These are phyloP conservation scores for Stichopus chloronotus DNA, from an alignment of 35 echinoderm and acorn worm species.

Conservation along the genomic window DNA sequence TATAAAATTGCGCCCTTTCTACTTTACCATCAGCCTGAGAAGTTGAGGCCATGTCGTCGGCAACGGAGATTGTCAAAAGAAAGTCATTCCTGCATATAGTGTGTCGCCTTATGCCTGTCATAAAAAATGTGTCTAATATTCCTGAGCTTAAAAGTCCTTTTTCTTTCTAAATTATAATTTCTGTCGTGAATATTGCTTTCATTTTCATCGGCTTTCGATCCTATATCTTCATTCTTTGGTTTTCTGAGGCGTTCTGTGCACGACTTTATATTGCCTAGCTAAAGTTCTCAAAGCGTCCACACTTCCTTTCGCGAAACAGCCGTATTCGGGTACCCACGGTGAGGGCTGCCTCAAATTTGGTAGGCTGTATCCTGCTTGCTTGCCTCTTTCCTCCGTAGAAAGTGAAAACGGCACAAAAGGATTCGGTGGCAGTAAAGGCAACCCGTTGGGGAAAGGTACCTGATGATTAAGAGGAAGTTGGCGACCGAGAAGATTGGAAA, in stretches of 20 bases:
- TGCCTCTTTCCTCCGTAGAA: background rate
- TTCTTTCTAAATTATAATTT: no score
- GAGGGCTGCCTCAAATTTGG: background rate
- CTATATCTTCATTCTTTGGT: background rate
- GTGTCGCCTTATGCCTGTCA: no score
- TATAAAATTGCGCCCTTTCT: no score
- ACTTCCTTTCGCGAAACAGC: background rate
- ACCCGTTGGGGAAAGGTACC: background rate
- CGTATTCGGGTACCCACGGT: background rate
- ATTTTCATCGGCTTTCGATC: no score
- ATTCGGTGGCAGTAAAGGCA: background rate
- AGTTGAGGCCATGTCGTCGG: no score
- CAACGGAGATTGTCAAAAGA: no score
- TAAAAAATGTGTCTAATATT: no score
- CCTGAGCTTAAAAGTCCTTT: no score
- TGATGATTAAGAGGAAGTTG: constrained; percentile 12
- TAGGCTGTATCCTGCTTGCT: background rate
- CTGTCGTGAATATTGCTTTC: no score
- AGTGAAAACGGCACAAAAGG: constrained; percentile 21
- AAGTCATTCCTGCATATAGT: no score
- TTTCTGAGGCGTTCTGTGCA: background rate
- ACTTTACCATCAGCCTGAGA: no score
- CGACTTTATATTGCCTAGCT: constrained; percentile 14
- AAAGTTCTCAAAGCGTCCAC: constrained; percentile 47
- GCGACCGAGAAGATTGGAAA: background rate